Base-by-base conservation (phyloP, 2,888 invertebrate genomes). In the Lasioglossum vierecki region DNA sequence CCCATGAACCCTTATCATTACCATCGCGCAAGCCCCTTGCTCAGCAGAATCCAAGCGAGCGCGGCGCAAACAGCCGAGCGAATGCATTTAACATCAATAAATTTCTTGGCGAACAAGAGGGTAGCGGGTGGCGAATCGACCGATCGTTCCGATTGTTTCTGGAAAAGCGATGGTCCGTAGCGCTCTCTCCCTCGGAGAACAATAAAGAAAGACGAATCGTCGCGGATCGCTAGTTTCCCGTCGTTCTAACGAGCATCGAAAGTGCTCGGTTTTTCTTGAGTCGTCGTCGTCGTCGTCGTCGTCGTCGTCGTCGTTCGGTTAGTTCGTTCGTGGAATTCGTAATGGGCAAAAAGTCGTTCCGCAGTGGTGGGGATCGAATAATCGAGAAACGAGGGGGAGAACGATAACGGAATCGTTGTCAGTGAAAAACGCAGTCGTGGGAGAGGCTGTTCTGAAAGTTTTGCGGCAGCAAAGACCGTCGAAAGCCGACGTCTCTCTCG, bases 201-300 rank as follows among this genome's bases (percentile, higher is more conserved):
- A 80, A 85, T 75, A 75, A 85, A 80, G 70, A 53, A 60, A 79
- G 60, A 76, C 49, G 79, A 75, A 81, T 74, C 53, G 72, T 26
- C 57, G 60, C 63, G 22, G 63, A 30, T 41, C 41, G 72, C 49
- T 18, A 46, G 79, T 49, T 82, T 63, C 74, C 76, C 78, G 68
- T 18, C 66, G n/a, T 80, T 9, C 41, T 73, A 84, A 86, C 76
- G 81, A 81, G 70, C 70, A 79, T 81, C 80, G 60, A 84, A 63
- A 73, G 85, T 74, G 79, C 78, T 79, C 73, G 79, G 46, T 79
- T 76, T 73, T 79, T 76, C 73, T 79, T 66, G 63, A 76, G 76
- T 79, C 76, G 78, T 68, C 85, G 66, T 60, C 57, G 57, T n/a
- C 57, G 39, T 30, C 63, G 68, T 41, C 68, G 39, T 22, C 85